Base-by-base conservation (phyloP, 2,113 vertebrate species). In the Chaetura pelagica region DNA sequence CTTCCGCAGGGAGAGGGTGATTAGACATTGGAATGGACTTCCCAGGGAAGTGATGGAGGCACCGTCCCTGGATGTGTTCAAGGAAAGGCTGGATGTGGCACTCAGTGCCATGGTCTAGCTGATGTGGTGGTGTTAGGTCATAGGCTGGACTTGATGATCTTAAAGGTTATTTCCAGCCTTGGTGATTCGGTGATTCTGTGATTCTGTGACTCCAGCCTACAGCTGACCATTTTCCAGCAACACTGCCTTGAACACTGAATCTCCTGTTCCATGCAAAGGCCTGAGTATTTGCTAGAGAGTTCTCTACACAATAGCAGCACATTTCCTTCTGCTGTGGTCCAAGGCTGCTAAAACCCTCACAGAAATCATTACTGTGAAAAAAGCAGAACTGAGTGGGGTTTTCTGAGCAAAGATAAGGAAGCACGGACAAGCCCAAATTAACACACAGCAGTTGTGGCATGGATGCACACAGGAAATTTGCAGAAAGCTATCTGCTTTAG, bases 291-390 rank as follows among this genome's bases (percentile, higher is more conserved):
- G 46, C 40, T 66, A 48, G 12, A 80, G 49, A 9, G 4, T 46
- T 83, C 63, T 84, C 52, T 62, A 34, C 62, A 91, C 22, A 84
- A 93, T 87, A 74, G 32, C 57, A 75, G 46, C 10, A 51, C 42
- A 34, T 67, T 87, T 87, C 42, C 27, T 74, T 21, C 32, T 71
- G 48, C 32, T 79, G 40, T 46, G 82, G 21, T 61, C 58, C 21
- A 27, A 66, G 51, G 34, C 51, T 69, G 58, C 63, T 80, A 86
- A 85, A 58, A 24, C n/a, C 30, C 58, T 66, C 22, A n/a, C 19
- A 91, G 58, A 91, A 87, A 88, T 76, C 27, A 73, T 27, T 90
- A 61, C 10, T 85, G 78, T 66, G 23, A 23, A 92, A 80, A 94
- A 93, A 79, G 4, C 3, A 68, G 66, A 79, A 68, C 21, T 24